These are phyloP conservation scores for Anguilla japonica DNA, from an alignment of 2,113 vertebrate species.

Conservation along the genomic window DNA sequence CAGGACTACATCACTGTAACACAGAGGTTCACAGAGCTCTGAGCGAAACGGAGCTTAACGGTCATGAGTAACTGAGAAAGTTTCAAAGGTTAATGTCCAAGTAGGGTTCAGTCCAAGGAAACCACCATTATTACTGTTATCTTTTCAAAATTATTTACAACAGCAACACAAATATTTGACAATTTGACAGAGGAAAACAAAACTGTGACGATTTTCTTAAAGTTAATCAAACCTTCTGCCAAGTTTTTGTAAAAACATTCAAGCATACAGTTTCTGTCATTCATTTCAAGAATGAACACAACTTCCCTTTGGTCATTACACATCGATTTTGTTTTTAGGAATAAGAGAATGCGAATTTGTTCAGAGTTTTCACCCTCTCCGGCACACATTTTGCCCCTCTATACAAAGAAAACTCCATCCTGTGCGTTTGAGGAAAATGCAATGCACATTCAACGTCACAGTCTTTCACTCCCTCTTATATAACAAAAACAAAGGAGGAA, in stretches of 20 bases:
- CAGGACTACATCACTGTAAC: constrained; percentile 17
- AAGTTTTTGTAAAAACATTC: constrained; percentile 4
- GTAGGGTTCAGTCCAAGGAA: constrained; percentile 17
- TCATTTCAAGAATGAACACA: background rate
- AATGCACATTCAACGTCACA: background rate
- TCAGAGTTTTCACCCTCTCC: background rate
- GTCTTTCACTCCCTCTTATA: background rate
- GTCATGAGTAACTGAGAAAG: constrained; percentile 21
- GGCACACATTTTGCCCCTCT: too few species aligned
- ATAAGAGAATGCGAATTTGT: background rate
- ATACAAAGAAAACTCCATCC: background rate
- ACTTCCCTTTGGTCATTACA: constrained; percentile 20
- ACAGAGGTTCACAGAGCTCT: constrained; percentile 35
- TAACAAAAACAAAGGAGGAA: background rate
- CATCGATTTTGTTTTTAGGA: background rate
- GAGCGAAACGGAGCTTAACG: constrained; percentile 21
- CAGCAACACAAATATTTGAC: constrained; percentile 4
- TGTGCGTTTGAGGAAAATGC: background rate
- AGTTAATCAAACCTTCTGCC: background rate
- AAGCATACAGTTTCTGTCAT: background rate
- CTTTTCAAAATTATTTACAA: constrained; percentile 9
- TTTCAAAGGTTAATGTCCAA: background rate
- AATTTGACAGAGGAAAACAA: constrained; percentile 4
- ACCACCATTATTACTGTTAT: background rate
- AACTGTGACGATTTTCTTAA: background rate